phyloP scores from a whole-genome alignment of 2,797 vertebrate genomes.

The Delichon dasypus region DNA sequence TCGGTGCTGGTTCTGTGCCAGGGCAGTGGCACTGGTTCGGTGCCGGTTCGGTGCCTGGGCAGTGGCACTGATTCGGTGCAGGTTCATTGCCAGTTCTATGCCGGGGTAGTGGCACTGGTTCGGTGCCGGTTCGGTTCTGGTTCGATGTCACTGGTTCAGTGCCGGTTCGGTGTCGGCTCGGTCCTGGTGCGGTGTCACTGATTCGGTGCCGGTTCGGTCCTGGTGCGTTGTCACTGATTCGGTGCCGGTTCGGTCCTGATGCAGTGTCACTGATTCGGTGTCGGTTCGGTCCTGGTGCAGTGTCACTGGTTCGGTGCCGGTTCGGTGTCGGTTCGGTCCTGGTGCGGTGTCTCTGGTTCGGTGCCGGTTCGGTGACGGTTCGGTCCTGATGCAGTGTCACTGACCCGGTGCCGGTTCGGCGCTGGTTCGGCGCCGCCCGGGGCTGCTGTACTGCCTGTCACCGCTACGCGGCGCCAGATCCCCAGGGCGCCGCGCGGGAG shows the following conservation, averaged over 20 bases:
- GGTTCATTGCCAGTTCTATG: too few relatives aligned
- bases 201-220: too few relatives aligned
- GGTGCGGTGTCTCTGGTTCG: neutral
- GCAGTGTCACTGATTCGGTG: neutral
- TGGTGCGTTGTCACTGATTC: rapidly evolving
- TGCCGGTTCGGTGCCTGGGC: too few relatives aligned
- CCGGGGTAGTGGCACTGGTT: too few relatives aligned
- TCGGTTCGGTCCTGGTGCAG: too few relatives aligned
- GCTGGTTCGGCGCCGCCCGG: neutral
- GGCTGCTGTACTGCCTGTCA: rapidly evolving
- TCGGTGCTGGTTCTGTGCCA: too few relatives aligned
- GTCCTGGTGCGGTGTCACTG: too few relatives aligned
- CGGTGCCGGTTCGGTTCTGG: neutral
- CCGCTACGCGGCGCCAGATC: neutral
- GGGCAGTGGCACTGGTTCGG: too few relatives aligned
- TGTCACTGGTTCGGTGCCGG: too few relatives aligned
- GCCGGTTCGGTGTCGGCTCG: too few relatives aligned
- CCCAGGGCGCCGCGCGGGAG: rapidly evolving
- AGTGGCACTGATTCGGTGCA: too few relatives aligned
- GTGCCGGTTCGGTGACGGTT: neutral
- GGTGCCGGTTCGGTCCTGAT: neutral
- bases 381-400: neutral
- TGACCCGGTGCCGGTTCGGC: neutral
- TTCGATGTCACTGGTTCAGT: too few relatives aligned
- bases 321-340: neutral